phyloP scores from a whole-genome alignment of 2,888 invertebrate genomes.

The Subacronicta megacephala region DNA sequence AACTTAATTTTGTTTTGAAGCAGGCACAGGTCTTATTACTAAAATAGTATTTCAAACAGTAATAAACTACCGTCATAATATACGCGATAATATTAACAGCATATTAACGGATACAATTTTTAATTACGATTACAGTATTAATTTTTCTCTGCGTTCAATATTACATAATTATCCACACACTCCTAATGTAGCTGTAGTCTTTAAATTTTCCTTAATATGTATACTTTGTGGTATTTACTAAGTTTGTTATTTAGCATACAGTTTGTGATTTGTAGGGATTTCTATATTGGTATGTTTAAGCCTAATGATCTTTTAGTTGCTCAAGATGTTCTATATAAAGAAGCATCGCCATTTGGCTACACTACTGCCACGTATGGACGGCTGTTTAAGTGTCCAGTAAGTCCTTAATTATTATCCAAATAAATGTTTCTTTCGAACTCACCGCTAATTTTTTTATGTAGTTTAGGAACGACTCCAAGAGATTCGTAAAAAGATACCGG shows the following conservation, averaged over 20 bases:
- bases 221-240: conserved; percentile 12
- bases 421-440: no score
- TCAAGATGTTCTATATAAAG: conserved; percentile 74
- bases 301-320: conserved; percentile 76
- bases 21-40: no score
- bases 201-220: conserved; percentile 28
- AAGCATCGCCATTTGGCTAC: conserved; percentile 58
- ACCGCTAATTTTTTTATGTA: no score
- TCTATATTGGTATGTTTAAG: conserved; percentile 77
- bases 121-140: not conserved
- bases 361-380: conserved; percentile 74
- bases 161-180: not conserved
- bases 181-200: not conserved
- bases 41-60: not conserved
- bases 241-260: conserved; percentile 43
- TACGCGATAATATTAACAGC: not conserved
- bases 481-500: no score
- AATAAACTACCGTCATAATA: not conserved
- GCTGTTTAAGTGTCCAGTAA: conserved; percentile 75
- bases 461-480: no score
- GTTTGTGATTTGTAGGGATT: conserved; percentile 67
- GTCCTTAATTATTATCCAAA: conserved; percentile 23
- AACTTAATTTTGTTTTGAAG: no score
- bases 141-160: conserved; percentile 4
- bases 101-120: not conserved